Conservation (phyloP, 2,113 vertebrate genomes). For the Nanorana parkeri region DNA sequence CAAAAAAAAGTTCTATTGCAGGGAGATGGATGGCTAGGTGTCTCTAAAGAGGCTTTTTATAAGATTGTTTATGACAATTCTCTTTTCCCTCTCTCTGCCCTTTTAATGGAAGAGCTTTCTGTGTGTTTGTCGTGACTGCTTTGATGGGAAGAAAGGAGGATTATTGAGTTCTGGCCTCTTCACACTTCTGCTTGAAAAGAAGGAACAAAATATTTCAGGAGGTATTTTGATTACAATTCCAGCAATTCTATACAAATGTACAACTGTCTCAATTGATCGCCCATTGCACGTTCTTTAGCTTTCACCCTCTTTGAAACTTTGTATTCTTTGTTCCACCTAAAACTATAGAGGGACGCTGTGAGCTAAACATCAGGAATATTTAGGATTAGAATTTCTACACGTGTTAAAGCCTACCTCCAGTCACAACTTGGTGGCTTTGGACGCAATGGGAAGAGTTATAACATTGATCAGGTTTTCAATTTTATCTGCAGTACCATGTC, state of each 20-base stretch:
- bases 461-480: no score
- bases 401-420: no score
- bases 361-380: no score
- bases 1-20: not conserved
- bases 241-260: not conserved
- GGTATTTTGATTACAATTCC: not conserved
- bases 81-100: not conserved
- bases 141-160: no score
- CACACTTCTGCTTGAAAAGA: not conserved
- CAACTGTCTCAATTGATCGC: conserved; percentile 54
- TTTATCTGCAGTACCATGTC: no score
- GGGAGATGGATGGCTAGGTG: not conserved
- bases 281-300: not conserved
- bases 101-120: not conserved
- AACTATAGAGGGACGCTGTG: no score
- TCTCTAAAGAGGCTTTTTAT: conserved; percentile 6
- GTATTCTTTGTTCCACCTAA: no score
- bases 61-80: conserved; percentile 13
- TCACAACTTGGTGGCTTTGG: no score
- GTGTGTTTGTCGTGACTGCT: no score
- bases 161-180: not conserved
- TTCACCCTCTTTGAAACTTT: no score
- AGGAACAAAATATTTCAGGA: not conserved
- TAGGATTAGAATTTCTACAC: no score
- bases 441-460: no score